These are phyloP conservation scores for Pteruthius melanotis DNA, from an alignment of 2,113 vertebrate genomes.

Conservation along the genomic window DNA sequence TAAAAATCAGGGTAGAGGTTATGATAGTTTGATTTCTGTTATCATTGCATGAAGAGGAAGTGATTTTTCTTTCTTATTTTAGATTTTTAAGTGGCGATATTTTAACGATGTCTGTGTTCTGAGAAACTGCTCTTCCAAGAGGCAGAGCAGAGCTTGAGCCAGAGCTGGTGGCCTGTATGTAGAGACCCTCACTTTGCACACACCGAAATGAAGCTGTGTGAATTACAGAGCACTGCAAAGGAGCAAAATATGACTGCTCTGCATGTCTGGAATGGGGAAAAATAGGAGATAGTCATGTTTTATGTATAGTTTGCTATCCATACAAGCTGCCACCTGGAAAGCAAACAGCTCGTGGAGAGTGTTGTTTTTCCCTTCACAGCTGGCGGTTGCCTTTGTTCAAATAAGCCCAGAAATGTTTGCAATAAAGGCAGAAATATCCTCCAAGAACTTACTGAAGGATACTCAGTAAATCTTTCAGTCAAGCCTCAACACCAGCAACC, in stretches of 20 bases:
- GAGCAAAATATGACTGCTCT: not conserved
- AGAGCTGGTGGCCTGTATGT: not conserved
- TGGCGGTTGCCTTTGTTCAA: not conserved
- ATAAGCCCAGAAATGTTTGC: not conserved
- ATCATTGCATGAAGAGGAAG: not conserved
- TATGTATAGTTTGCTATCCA: not conserved
- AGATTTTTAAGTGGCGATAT: not conserved
- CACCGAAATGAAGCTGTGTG: not conserved
- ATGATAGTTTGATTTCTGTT: not conserved
- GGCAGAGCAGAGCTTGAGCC: rapidly evolving
- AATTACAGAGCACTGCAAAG: not conserved
- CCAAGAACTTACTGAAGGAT: not conserved
- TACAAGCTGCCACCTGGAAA: not conserved
- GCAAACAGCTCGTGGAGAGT: not conserved
- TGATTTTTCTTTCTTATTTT: not conserved
- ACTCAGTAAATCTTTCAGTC: not conserved
- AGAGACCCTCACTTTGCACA: not conserved
- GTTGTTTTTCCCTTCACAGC: not conserved
- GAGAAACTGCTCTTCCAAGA: not conserved
- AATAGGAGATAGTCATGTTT: not conserved
- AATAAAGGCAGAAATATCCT: conserved; percentile 11
- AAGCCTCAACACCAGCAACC: not conserved
- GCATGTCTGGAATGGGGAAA: not conserved
- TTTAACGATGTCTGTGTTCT: not conserved
- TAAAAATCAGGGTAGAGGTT: not conserved